Base-by-base conservation (phyloP, 2,888 invertebrate genomes). In the Leptopilina syphax region DNA sequence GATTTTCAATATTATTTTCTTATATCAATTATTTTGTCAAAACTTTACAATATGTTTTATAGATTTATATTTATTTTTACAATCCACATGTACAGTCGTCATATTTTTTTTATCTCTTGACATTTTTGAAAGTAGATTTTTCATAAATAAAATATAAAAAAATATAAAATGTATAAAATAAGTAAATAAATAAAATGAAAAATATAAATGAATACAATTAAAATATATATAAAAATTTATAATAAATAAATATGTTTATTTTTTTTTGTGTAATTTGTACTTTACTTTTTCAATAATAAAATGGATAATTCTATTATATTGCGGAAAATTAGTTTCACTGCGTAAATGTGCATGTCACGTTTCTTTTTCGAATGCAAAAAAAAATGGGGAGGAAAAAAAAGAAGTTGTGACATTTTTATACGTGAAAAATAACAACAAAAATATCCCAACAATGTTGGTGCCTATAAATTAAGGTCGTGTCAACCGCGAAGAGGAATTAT, bases 381-480 rank as follows among this genome's bases (percentile, higher is more conserved):
- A 34, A 34, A 34, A 2, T 3, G 34, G 3, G 34, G 34, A 4
- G 0, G 47, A 10, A 10, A 9, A 5, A 68, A 12, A n/a, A 57
- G 34, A 70, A 60, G 18, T 18, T n/a, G 60, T 60, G 60, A 60
- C 60, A 60, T 60, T 18, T 27, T 44, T 44, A 24, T 24, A 24
- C n/a, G 47, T 44, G 18, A 12, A 68, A 27, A 34, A 57, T 13
- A 34, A 34, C 34, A 70, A 57, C 67, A 5, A 70, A 70, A 70
- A 70, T 54, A 70, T 70, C 24, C 27, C 50, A 57, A 54, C 54
- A 1, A 50, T 70, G 54, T 54, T 54, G 27, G 54, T 54, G 50
- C 70, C 54, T 57, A 54, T 70, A 70, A 70, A 70, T 70, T 70
- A 70, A 57, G 70, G 54, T 70, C 70, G 50, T 70, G 70, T 70